Conservation (phyloP, 1,140 invertebrate species). For the Lepidostoma basale region DNA sequence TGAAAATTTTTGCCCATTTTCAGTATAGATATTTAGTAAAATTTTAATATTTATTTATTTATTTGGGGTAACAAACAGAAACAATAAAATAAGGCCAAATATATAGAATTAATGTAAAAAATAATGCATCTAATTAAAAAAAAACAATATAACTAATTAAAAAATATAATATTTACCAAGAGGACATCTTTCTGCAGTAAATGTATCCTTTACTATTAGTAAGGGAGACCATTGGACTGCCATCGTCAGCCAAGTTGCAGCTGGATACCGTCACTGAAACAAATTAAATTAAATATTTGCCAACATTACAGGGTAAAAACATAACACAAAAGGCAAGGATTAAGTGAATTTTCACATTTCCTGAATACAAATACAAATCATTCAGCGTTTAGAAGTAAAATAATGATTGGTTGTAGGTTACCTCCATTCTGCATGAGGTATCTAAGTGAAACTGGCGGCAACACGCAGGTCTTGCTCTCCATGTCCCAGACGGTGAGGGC, state of each 20-base stretch:
- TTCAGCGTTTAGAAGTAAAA: too few relatives aligned
- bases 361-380: too few relatives aligned
- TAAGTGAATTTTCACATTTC: too few relatives aligned
- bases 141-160: too few relatives aligned
- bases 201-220: constrained; percentile 73
- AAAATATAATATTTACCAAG: constrained; percentile 64
- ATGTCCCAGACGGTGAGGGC: constrained; percentile 55
- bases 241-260: constrained; percentile 65
- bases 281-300: constrained; percentile 34
- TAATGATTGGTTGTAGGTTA: constrained; percentile 35
- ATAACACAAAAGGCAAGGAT: too few relatives aligned
- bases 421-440: constrained; percentile 57
- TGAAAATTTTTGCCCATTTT: too few relatives aligned
- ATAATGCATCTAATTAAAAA: too few relatives aligned
- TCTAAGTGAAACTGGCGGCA: constrained; percentile 56
- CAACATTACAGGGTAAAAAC: neutral
- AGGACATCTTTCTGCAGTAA: constrained; percentile 66
- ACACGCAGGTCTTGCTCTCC: constrained; percentile 47
- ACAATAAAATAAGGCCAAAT: too few relatives aligned
- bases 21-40: too few relatives aligned
- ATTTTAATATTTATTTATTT: too few relatives aligned
- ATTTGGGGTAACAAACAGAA: too few relatives aligned
- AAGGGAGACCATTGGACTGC: constrained; percentile 69
- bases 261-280: constrained; percentile 62
- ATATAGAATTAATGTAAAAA: too few relatives aligned